These are phyloP conservation scores for Bungarus multicinctus DNA, from an alignment of 2,113 vertebrate genomes.

Conservation along the genomic window DNA sequence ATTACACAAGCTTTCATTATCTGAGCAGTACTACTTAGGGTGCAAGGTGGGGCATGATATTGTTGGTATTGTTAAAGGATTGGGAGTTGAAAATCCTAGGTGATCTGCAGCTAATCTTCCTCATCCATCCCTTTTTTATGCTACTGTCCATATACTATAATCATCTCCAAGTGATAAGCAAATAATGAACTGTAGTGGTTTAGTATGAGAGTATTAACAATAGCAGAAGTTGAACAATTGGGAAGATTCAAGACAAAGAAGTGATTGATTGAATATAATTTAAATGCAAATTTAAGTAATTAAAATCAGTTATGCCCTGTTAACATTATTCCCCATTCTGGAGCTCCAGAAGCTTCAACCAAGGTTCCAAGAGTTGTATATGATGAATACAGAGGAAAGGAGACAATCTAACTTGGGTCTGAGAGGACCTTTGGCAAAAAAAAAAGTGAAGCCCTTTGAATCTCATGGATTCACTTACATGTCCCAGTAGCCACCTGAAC, in stretches of 20 bases:
- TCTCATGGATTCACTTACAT: background rate
- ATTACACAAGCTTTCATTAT: background rate
- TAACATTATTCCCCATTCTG: background rate
- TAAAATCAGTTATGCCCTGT: background rate
- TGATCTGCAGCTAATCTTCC: background rate
- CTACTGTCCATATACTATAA: background rate
- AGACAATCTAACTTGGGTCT: background rate
- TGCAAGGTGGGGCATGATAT: background rate
- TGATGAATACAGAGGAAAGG: background rate
- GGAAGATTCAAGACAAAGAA: background rate
- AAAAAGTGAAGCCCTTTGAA: background rate
- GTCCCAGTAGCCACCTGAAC: background rate
- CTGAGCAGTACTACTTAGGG: background rate
- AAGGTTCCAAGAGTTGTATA: background rate
- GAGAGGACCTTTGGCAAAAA: background rate
- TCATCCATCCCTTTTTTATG: background rate
- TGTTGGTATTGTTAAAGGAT: background rate
- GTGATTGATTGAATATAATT: background rate
- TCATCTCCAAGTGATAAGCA: background rate
- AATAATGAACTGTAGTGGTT: background rate
- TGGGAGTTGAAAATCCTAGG: background rate
- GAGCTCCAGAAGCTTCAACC: background rate
- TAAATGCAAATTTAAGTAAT: background rate
- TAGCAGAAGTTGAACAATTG: background rate
- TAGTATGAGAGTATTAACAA: background rate